Evolutionary conservation across 2,113 vertebrate species (phyloP).

Genomic region (Oxygymnocypris stewartii): DNA sequence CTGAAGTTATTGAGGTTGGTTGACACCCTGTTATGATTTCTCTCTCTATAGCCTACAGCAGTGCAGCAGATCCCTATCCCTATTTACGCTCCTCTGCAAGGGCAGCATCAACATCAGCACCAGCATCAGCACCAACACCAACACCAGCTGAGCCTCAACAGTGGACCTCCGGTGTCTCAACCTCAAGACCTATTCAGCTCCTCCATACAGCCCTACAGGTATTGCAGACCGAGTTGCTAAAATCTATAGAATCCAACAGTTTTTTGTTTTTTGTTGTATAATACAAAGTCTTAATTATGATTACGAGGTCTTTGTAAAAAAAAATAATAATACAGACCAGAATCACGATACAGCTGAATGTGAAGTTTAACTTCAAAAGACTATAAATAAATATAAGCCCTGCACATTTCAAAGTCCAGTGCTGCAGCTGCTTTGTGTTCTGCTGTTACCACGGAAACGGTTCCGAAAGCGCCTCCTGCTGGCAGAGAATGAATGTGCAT

Average conservation of each 20-base stretch:
- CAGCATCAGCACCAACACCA: slow-evolving; percentile 80
- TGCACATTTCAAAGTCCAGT: too few relatives aligned
- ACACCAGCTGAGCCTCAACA: slow-evolving; percentile 82
- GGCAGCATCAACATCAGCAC: slow-evolving; percentile 80
- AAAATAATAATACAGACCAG: too few relatives aligned
- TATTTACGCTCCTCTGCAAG: slow-evolving; percentile 94
- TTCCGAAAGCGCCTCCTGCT: too few relatives aligned
- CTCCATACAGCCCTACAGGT: slow-evolving; percentile 93
- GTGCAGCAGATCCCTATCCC: slow-evolving; percentile 97
- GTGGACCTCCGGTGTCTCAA: slow-evolving; percentile 91
- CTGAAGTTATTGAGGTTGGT: not conserved
- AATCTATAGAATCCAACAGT: not conserved
- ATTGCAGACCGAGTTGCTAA: not conserved
- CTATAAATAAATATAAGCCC: too few relatives aligned
- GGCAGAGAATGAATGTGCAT: too few relatives aligned
- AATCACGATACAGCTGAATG: too few relatives aligned
- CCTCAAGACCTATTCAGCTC: slow-evolving; percentile 94
- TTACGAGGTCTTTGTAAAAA: too few relatives aligned
- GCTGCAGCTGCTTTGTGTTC: too few relatives aligned
- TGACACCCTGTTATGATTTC: slow-evolving; percentile 4
- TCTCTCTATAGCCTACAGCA: slow-evolving; percentile 79
- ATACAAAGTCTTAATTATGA: not conserved
- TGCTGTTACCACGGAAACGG: too few relatives aligned
- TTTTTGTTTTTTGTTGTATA: not conserved
- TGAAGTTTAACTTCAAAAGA: too few relatives aligned